These are phyloP conservation scores for Sesia bembeciformis DNA, from an alignment of 2,888 invertebrate species.

Conservation along the genomic window DNA sequence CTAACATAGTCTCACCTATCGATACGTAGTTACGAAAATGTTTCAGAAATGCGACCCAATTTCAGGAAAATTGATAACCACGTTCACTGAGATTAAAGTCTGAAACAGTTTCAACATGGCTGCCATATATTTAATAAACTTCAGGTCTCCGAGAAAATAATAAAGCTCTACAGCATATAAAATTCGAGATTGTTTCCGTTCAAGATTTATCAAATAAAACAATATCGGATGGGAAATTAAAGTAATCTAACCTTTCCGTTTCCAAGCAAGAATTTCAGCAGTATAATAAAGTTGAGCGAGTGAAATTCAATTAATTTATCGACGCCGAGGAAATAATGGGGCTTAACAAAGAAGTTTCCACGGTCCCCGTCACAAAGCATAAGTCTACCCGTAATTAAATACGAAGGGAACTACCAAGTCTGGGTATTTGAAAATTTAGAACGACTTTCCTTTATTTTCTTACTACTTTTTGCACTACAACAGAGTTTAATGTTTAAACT, in stretches of 20 bases:
- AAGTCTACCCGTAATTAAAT: conserved; percentile 16
- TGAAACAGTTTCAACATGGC: too few relatives aligned
- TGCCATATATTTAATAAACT: too few relatives aligned
- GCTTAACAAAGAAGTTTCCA: conserved; percentile 34
- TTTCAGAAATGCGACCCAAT: too few relatives aligned
- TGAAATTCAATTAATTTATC: conserved; percentile 52
- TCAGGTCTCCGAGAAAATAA: not conserved
- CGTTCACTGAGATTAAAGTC: too few relatives aligned
- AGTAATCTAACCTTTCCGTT: not conserved
- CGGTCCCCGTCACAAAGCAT: conserved; percentile 12
- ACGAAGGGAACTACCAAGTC: conserved; percentile 9
- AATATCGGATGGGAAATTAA: not conserved
- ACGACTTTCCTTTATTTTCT: too few relatives aligned
- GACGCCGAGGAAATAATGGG: conserved; percentile 35
- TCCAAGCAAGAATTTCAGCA: not conserved
- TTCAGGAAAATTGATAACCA: too few relatives aligned
- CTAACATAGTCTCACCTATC: too few relatives aligned
- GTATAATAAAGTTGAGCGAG: conserved; percentile 15
- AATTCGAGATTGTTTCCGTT: not conserved
- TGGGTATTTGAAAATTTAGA: conserved; percentile 5
- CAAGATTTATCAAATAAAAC: not conserved
- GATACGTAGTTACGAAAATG: too few relatives aligned
- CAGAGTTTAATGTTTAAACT: too few relatives aligned
- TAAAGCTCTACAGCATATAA: not conserved
- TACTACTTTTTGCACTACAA: too few relatives aligned